phyloP scores from a whole-genome alignment of 2,888 invertebrate genomes.

The Cylindroiulus punctatus region DNA sequence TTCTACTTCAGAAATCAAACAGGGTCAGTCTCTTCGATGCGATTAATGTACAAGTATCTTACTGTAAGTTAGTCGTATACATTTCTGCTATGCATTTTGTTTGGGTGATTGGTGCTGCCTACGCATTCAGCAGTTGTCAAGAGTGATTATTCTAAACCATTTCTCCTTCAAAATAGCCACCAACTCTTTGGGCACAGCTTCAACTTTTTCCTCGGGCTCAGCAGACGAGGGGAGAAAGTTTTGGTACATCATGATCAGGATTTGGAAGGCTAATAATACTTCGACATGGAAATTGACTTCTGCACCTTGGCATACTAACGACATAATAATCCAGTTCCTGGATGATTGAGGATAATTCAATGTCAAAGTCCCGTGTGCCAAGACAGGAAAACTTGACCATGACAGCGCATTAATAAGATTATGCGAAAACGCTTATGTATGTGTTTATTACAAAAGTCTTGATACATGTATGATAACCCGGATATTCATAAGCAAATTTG shows the following conservation, averaged over 20 bases:
- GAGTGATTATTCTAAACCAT: slow-evolving; percentile 10
- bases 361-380: background rate
- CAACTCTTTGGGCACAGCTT: slow-evolving; percentile 35
- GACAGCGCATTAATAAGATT: slow-evolving; percentile 10
- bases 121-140: slow-evolving; percentile 16
- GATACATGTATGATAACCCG: background rate
- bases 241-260: background rate
- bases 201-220: background rate
- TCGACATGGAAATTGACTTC: background rate
- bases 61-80: background rate
- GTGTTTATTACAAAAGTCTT: background rate
- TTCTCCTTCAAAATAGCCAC: background rate
- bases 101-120: slow-evolving; percentile 17
- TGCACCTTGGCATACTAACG: background rate
- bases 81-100: background rate
- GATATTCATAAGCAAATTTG: background rate
- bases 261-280: slow-evolving; percentile 4
- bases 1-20: too few species aligned
- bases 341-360: background rate
- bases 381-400: background rate
- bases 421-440: background rate
- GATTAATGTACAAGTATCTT: background rate
- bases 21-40: too few species aligned
- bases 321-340: background rate
- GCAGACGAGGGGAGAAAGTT: background rate